phyloP scores from a whole-genome alignment of 2,888 invertebrate genomes.

The Halocaridina rubra region DNA sequence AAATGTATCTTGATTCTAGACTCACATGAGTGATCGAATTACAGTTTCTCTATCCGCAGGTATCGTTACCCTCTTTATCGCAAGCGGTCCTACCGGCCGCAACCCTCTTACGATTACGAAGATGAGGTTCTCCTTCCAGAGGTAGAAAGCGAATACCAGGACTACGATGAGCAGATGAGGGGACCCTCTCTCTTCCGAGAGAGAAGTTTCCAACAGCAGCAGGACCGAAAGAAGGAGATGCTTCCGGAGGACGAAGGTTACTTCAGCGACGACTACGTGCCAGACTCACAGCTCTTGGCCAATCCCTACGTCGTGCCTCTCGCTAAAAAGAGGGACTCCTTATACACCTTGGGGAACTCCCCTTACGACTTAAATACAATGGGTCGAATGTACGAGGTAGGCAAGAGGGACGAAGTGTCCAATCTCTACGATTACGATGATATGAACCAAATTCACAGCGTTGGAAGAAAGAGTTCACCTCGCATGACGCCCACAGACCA shows the following conservation, averaged over 20 bases:
- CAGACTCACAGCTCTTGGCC: not conserved
- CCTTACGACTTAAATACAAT: conserved; percentile 28
- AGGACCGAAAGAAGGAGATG: conserved; percentile 5
- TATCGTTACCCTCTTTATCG: conserved; percentile 45
- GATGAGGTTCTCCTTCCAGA: conserved; percentile 19
- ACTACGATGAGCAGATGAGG: conserved; percentile 11
- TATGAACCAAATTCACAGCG: conserved; percentile 5
- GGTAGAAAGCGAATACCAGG: not conserved
- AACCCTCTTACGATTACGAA: conserved; percentile 36
- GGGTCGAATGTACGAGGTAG: conserved; percentile 39
- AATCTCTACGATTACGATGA: not conserved
- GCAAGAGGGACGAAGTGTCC: conserved; percentile 7
- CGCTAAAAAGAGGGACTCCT: not conserved
- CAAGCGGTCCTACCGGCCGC: conserved; percentile 18
- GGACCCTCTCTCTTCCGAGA: conserved; percentile 33
- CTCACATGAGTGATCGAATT: not conserved
- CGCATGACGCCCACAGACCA: conserved; percentile 2
- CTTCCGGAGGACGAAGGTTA: conserved; percentile 27
- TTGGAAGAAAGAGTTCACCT: conserved; percentile 21
- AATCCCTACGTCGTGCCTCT: not conserved
- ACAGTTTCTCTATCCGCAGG: conserved; percentile 4
- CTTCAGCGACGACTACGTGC: conserved; percentile 27
- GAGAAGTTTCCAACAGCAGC: conserved; percentile 21
- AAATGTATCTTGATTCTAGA: no score
- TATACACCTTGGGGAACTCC: conserved; percentile 5